Evolutionary conservation across 37 sponge, comb jelly and placozoan species (phyloP).

Genomic region (Diacarnus erythraeanus): DNA sequence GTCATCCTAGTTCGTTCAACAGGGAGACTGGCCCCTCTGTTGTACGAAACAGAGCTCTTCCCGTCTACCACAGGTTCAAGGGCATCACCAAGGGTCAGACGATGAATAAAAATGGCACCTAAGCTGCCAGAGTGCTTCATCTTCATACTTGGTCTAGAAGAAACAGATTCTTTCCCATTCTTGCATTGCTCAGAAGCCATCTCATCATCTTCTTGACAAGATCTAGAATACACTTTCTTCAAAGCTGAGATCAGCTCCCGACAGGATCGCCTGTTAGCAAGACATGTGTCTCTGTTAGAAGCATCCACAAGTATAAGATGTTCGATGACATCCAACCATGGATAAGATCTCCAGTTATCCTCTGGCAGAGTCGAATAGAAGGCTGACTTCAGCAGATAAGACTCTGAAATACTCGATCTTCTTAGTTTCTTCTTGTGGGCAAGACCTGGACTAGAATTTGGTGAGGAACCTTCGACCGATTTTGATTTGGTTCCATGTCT

Average conservation of each 20-base stretch:
- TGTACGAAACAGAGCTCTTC: not conserved
- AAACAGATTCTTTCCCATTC: not conserved
- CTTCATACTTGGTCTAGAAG: not conserved
- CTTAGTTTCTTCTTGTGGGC: not conserved
- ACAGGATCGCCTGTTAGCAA: constrained; percentile 15
- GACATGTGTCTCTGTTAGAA: not conserved
- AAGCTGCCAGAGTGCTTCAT: constrained; percentile 3
- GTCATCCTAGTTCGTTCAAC: not conserved
- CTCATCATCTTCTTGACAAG: constrained; percentile 6
- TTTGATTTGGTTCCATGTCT: not conserved
- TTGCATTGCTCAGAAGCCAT: not conserved
- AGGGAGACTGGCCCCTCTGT: not conserved
- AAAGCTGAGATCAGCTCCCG: constrained; percentile 27
- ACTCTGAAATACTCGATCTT: not conserved
- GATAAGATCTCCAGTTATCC: constrained; percentile 8
- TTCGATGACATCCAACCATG: constrained; percentile 52
- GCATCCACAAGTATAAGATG: constrained; percentile 22
- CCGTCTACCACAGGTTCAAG: not conserved
- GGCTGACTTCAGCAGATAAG: not conserved
- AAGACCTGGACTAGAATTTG: constrained; percentile 7
- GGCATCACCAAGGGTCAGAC: not conserved
- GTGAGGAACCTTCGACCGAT: not conserved
- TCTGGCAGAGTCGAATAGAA: not conserved
- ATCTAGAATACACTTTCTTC: constrained; percentile 18
- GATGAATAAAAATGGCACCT: constrained; percentile 17